Evolutionary conservation across 2,797 vertebrate genomes (phyloP).

Genomic region (Acanthurus lineatus): DNA sequence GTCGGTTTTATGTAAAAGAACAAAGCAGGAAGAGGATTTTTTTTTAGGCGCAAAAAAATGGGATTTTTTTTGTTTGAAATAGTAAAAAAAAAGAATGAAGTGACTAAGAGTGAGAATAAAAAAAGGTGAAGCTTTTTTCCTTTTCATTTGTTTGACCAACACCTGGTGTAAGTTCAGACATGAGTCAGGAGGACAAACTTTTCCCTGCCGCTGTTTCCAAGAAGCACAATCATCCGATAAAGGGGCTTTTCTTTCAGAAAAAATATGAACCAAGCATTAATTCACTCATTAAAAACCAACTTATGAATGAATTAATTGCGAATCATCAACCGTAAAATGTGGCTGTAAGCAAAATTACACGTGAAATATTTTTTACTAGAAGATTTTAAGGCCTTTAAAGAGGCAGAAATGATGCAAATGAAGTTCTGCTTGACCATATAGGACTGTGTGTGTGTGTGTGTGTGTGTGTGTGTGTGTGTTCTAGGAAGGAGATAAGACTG

Average conservation of each 20-base stretch:
- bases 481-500: constrained; percentile 47
- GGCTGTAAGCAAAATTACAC: no score
- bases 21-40: no score
- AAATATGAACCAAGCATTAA: no score
- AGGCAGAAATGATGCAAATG: background rate
- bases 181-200: constrained; percentile 53
- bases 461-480: constrained; percentile 8
- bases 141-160: constrained; percentile 33
- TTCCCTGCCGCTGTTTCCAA: constrained; percentile 50
- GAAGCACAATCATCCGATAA: constrained; percentile 2
- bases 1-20: background rate
- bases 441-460: no score
- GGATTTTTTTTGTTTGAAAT: constrained; percentile 37
- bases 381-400: background rate
- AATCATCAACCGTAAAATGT: background rate
- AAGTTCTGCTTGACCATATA: background rate
- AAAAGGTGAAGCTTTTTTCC: constrained; percentile 13
- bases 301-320: background rate
- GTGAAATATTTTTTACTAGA: no score
- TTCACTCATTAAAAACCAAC: no score
- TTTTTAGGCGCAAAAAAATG: background rate
- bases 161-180: constrained; percentile 44
- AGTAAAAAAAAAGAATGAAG: background rate
- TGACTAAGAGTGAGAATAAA: constrained; percentile 59
- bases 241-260: constrained; percentile 29